These are phyloP conservation scores for Speoplatyrhinus poulsoni DNA, from an alignment of 2,113 vertebrate species.

Conservation along the genomic window DNA sequence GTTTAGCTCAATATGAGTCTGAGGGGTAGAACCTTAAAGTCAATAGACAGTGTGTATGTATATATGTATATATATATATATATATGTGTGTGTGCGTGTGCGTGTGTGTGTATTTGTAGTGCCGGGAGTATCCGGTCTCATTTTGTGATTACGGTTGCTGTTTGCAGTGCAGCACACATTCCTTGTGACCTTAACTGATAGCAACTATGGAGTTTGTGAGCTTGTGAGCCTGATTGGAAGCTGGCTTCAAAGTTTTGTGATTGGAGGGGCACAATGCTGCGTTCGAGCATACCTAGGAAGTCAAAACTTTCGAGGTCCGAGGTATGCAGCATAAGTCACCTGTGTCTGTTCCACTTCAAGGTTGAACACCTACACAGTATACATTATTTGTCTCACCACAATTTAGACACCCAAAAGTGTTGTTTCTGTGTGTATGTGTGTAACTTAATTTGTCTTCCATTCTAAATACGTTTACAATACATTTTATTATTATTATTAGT, in stretches of 20 bases:
- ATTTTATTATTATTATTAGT: too few species aligned
- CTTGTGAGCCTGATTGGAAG: slow-evolving; percentile 58
- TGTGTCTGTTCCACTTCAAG: slow-evolving; percentile 58
- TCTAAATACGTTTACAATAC: neutral
- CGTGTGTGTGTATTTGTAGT: slow-evolving; percentile 10
- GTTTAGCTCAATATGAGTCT: slow-evolving; percentile 1
- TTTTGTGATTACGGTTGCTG: slow-evolving; percentile 64
- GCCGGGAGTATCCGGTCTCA: slow-evolving; percentile 38
- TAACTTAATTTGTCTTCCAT: slow-evolving; percentile 22
- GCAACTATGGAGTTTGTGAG: slow-evolving; percentile 68
- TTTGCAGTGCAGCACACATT: slow-evolving; percentile 58
- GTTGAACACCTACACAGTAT: slow-evolving; percentile 51
- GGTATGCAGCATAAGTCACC: neutral
- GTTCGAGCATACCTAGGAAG: too few species aligned
- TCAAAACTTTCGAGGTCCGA: too few species aligned
- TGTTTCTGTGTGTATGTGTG: slow-evolving; percentile 11
- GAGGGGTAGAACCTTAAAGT: neutral
- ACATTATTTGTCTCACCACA: slow-evolving; percentile 42
- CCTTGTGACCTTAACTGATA: slow-evolving; percentile 67
- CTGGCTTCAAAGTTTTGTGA: slow-evolving; percentile 24
- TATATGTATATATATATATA: slow-evolving; percentile 4
- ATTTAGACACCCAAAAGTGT: slow-evolving; percentile 17
- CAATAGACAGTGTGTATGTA: neutral
- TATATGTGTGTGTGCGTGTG: slow-evolving; percentile 17
- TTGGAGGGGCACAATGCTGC: too few species aligned